Percentiles rank a stretch among this genome's conserved stretches.
phyloP scores from a whole-genome alignment of 2,113 vertebrate species.

The Motacilla tschutschensis region DNA sequence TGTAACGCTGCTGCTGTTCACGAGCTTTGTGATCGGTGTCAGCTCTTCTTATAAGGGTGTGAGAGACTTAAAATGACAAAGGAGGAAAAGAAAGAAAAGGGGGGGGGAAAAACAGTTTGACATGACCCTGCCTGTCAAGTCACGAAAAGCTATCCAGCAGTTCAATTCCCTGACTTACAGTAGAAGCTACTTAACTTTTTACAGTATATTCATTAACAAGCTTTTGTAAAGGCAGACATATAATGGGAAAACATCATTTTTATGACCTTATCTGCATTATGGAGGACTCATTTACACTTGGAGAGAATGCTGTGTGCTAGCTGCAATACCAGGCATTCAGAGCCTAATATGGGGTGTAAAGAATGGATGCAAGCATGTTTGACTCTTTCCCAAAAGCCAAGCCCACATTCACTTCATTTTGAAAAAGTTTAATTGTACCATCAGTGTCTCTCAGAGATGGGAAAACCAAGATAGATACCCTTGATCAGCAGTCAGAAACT shows the following conservation, averaged over 20 bases:
- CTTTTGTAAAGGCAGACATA: background rate
- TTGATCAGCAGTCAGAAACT: constrained; percentile 10
- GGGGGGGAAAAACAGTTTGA: background rate
- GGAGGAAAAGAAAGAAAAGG: background rate
- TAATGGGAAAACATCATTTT: background rate
- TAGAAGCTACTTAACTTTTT: background rate
- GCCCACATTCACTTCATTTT: constrained; percentile 39
- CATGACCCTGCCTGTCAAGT: background rate
- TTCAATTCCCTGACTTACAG: background rate
- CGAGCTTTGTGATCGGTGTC: background rate
- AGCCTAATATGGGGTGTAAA: constrained; percentile 9
- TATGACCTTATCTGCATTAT: background rate
- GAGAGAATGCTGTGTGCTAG: background rate
- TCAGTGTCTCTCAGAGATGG: background rate
- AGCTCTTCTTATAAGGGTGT: background rate
- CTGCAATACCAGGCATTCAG: constrained; percentile 31
- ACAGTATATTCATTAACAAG: background rate
- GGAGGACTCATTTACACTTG: background rate
- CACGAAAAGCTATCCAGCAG: background rate
- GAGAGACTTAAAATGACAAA: constrained; percentile 8
- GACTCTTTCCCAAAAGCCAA: constrained; percentile 47
- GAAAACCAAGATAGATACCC: background rate
- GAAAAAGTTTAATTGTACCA: background rate
- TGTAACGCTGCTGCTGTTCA: background rate
- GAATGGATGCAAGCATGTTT: constrained; percentile 26